phyloP scores from a whole-genome alignment of 2,888 invertebrate species.

The Agonopterix alstromeriana region DNA sequence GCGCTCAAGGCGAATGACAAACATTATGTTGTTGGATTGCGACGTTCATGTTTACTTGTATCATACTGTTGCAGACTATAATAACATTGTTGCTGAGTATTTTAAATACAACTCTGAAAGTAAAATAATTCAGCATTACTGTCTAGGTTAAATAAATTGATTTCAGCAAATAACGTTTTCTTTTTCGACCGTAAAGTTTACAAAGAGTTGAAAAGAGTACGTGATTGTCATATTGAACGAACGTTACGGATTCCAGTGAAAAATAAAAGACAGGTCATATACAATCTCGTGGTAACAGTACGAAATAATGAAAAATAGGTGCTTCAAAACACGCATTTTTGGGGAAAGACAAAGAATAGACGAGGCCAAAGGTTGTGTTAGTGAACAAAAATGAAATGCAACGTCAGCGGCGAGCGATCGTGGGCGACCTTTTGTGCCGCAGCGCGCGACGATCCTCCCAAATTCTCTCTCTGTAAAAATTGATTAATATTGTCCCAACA shows the following conservation, averaged over 20 bases:
- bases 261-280: constrained; percentile 29
- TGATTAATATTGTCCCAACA: constrained; percentile 61
- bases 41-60: no score
- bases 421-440: constrained; percentile 51
- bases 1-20: constrained; percentile 32
- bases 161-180: no score
- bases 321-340: constrained; percentile 59
- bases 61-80: no score
- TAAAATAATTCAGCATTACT: no score
- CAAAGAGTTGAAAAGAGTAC: no score
- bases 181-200: no score
- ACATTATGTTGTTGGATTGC: no score
- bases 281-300: constrained; percentile 34
- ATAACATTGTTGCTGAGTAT: no score
- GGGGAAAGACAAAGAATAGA: constrained; percentile 44
- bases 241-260: no score
- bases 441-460: constrained; percentile 42
- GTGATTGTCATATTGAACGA: no score
- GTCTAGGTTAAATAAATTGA: no score
- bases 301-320: constrained; percentile 47
- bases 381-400: constrained; percentile 56
- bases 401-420: constrained; percentile 40
- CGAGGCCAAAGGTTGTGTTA: constrained; percentile 14
- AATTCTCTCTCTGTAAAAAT: constrained; percentile 62
- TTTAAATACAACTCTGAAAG: no score